These are phyloP conservation scores for Spheniscus mendiculus DNA, from an alignment of 2,113 vertebrate species.

Conservation along the genomic window DNA sequence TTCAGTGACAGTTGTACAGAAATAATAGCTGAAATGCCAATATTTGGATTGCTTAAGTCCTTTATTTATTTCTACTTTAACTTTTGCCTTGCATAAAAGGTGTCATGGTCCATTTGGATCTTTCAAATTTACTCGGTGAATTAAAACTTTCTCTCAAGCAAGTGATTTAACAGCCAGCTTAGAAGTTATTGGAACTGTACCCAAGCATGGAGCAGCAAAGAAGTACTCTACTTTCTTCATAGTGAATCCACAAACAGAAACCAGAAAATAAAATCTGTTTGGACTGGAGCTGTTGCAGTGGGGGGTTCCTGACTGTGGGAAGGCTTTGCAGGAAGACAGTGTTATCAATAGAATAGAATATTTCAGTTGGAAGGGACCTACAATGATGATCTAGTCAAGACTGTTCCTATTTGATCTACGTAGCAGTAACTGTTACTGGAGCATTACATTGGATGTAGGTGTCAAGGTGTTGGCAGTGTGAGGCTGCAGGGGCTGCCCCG, in stretches of 20 bases:
- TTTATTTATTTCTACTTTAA: not conserved
- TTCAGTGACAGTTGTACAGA: not conserved
- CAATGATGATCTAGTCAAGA: not conserved
- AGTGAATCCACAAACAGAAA: not conserved
- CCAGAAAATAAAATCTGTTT: not conserved
- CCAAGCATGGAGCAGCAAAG: not conserved
- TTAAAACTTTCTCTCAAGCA: not conserved
- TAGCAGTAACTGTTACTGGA: not conserved
- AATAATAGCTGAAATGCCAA: not conserved
- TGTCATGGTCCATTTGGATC: not conserved
- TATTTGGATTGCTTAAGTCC: conserved; percentile 1
- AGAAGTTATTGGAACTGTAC: not conserved
- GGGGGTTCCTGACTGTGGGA: not conserved
- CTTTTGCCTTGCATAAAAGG: not conserved
- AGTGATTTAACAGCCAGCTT: not conserved
- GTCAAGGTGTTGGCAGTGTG: not conserved
- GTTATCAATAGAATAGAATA: not conserved
- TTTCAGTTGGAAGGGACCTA: not conserved
- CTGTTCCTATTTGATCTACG: not conserved
- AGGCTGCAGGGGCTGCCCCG: not conserved
- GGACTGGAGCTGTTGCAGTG: not conserved
- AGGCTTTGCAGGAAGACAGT: not conserved
- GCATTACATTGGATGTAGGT: not conserved
- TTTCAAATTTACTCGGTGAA: not conserved
- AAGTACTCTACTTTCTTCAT: not conserved